A percentile compares a stretch with the other conserved stretches of the same genome.
Evolutionary conservation across 1,140 invertebrate species (phyloP).

Genomic region (Aphelinus atriplicis): DNA sequence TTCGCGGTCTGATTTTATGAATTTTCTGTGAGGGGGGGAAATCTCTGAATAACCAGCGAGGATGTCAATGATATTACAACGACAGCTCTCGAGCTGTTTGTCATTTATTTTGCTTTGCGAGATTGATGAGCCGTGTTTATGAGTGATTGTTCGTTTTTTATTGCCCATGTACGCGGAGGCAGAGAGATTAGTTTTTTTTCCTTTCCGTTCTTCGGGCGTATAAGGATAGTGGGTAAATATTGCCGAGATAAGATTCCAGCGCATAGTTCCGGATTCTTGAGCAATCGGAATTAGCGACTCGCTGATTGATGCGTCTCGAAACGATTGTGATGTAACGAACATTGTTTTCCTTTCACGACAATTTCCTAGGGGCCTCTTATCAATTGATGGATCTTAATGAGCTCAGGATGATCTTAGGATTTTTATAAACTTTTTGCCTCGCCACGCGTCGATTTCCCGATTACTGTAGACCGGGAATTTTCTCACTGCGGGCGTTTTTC

Average conservation of each 20-base stretch:
- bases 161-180: not conserved
- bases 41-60: too few relatives aligned
- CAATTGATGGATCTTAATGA: too few relatives aligned
- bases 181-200: conserved; percentile 1
- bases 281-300: conserved; percentile 20
- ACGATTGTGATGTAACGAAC: not conserved
- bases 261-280: conserved; percentile 19
- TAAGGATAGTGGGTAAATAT: not conserved
- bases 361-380: too few relatives aligned
- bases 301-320: not conserved
- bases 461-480: too few relatives aligned
- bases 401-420: too few relatives aligned
- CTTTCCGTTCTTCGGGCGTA: conserved; percentile 1
- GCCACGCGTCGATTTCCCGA: too few relatives aligned
- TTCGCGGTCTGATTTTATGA: too few relatives aligned
- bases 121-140: conserved; percentile 21
- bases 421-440: too few relatives aligned
- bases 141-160: conserved; percentile 4
- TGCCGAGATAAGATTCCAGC: conserved; percentile 13
- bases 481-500: too few relatives aligned
- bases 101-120: not conserved
- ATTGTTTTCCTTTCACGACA: not conserved
- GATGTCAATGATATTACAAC: not conserved
- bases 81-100: not conserved
- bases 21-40: too few relatives aligned